phyloP scores from a whole-genome alignment of 1,140 invertebrate genomes.

The Atta cephalotes region DNA sequence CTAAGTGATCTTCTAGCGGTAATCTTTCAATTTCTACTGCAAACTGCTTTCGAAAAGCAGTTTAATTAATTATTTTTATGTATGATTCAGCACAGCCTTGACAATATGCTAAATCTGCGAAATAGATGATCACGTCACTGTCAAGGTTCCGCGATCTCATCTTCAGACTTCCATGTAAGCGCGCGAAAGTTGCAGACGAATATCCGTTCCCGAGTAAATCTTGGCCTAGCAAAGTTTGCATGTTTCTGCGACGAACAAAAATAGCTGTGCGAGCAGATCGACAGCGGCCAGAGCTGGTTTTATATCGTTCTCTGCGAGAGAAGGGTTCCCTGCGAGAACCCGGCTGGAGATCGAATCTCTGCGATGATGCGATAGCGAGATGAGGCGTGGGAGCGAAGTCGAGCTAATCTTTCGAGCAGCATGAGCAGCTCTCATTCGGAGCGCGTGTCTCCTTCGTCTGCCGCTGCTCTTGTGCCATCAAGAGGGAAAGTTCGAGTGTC shows the following conservation, averaged over 20 bases:
- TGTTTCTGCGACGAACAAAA: conserved; percentile 61
- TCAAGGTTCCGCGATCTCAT: conserved; percentile 38
- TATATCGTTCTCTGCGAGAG: conserved; percentile 55
- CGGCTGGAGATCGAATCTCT: conserved; percentile 78
- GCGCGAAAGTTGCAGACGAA: conserved; percentile 61
- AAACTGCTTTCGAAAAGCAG: neutral
- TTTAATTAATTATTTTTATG: conserved; percentile 8
- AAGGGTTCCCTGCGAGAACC: conserved; percentile 44
- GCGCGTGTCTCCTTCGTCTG: conserved; percentile 68
- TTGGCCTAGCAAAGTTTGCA: conserved; percentile 50
- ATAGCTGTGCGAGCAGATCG: conserved; percentile 52
- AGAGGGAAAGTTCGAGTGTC: conserved; percentile 71
- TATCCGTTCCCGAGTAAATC: conserved; percentile 69
- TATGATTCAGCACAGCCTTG: neutral
- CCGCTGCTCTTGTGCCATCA: conserved; percentile 59
- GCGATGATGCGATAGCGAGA: conserved; percentile 79
- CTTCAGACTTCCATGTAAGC: conserved; percentile 50
- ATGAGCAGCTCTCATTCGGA: conserved; percentile 72
- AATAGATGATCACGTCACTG: conserved; percentile 32
- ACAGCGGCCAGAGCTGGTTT: conserved; percentile 62
- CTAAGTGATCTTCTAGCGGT: neutral
- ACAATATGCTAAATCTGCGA: neutral
- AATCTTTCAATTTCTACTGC: neutral
- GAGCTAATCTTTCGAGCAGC: conserved; percentile 69
- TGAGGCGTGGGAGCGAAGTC: conserved; percentile 80